Conservation (phyloP, 2,888 invertebrate genomes). For the Choristoneura rosaceana region DNA sequence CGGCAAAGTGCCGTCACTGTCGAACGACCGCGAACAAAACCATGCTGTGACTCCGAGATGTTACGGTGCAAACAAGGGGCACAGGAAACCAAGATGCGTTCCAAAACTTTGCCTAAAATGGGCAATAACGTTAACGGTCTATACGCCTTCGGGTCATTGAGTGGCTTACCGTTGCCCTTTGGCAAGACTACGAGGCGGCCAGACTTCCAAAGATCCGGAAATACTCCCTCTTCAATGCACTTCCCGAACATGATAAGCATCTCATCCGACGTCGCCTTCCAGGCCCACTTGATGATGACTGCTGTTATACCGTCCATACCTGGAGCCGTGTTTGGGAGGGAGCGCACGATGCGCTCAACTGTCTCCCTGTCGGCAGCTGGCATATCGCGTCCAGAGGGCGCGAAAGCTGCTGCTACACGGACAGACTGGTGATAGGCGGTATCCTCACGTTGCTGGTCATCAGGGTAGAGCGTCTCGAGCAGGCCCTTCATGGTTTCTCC, state of each 20-base stretch:
- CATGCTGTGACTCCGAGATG: slow-evolving; percentile 50
- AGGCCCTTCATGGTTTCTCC: slow-evolving; percentile 44
- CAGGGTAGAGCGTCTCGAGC: slow-evolving; percentile 49
- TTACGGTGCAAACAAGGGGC: slow-evolving; percentile 40
- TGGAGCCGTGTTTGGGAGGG: slow-evolving; percentile 51
- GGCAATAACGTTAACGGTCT: slow-evolving; percentile 46
- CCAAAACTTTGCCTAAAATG: slow-evolving; percentile 52
- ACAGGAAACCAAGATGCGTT: slow-evolving; percentile 46
- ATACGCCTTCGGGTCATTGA: slow-evolving; percentile 27
- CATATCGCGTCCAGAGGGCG: slow-evolving; percentile 44
- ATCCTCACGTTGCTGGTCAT: slow-evolving; percentile 46
- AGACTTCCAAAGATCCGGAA: slow-evolving; percentile 41
- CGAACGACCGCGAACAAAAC: slow-evolving; percentile 50
- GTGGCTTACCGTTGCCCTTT: slow-evolving; percentile 40
- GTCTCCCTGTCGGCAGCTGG: slow-evolving; percentile 22
- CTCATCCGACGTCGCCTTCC: slow-evolving; percentile 38
- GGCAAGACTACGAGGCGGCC: slow-evolving; percentile 34
- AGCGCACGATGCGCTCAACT: slow-evolving; percentile 42
- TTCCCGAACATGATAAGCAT: slow-evolving; percentile 27
- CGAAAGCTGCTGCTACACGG: slow-evolving; percentile 42
- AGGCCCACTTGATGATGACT: slow-evolving; percentile 40
- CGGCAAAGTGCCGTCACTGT: slow-evolving; percentile 48
- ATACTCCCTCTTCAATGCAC: slow-evolving; percentile 46
- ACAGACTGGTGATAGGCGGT: slow-evolving; percentile 46
- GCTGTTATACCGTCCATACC: slow-evolving; percentile 52